Conservation (phyloP, 2,888 invertebrate genomes). For the Bellardia bayeri region DNA sequence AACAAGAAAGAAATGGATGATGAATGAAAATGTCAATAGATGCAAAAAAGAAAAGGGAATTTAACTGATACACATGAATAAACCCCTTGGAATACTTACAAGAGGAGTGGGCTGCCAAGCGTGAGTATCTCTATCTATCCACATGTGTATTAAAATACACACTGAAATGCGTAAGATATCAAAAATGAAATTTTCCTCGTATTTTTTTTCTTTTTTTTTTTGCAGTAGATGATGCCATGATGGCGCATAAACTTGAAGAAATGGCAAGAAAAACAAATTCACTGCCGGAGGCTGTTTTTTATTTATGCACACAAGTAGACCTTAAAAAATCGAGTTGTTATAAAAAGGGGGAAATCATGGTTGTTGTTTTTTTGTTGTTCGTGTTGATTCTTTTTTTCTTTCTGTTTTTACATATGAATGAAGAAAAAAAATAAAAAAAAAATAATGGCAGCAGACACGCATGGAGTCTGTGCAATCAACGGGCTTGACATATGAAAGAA, state of each 20-base stretch:
- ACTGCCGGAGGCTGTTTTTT: constrained; percentile 66
- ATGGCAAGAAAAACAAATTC: constrained; percentile 65
- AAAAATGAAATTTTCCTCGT: constrained; percentile 52
- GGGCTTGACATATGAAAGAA: constrained; percentile 6
- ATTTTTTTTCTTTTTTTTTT: neutral
- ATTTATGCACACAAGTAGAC: constrained; percentile 70
- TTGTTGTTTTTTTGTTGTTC: neutral
- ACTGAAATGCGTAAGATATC: constrained; percentile 33
- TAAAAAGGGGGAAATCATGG: constrained; percentile 60
- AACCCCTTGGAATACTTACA: constrained; percentile 50
- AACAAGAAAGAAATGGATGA: constrained; percentile 72
- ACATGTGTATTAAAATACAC: constrained; percentile 11
- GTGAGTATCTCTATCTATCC: constrained; percentile 5
- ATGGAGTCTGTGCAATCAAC: constrained; percentile 65
- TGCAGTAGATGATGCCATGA: constrained; percentile 68
- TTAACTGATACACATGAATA: constrained; percentile 64
- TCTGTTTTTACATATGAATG: constrained; percentile 66
- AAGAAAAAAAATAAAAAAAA: constrained; percentile 52
- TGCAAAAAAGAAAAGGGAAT: constrained; percentile 54
- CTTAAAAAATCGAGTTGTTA: constrained; percentile 40
- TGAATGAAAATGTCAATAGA: constrained; percentile 80
- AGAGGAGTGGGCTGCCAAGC: neutral
- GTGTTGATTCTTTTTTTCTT: neutral
- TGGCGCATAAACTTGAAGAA: constrained; percentile 72
- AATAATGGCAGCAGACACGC: constrained; percentile 69